Evolutionary conservation across 2,797 vertebrate genomes (phyloP), one percentile per base, ranked within the genome.

Genomic region (Alectoris magna): DNA sequence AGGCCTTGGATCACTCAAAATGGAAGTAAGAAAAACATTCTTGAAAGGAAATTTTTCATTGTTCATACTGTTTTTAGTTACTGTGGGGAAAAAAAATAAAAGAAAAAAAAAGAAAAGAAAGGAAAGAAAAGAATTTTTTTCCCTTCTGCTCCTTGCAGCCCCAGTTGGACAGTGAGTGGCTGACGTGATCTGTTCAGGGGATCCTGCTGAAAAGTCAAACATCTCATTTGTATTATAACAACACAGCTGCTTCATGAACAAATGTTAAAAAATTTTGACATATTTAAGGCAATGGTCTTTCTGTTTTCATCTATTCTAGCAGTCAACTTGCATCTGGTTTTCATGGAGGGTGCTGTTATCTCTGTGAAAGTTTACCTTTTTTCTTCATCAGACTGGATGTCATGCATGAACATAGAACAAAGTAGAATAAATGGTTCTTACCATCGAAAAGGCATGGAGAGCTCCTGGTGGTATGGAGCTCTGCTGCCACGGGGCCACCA

Each of bases 281-380:
- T 48, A 31, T 83, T 94, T 87, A 89, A 91, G 31, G 31, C 81
- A 78, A 11, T 13, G 44, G 19, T 67, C 95, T 77, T 83, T 59
- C 90, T 60, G 36, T 81, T 81, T 77, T 84, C 46, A n/a, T 29
- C 56, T 85, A 23, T 31, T 87, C 80, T 18, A 75, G 43, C 24
- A 19, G n/a, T 39, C 34, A 80, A 66, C 29, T 71, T 79, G 80
- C 48, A 58, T 83, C 91, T 87, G 85, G 41, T 82, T 82, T 93
- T 87, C 69, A 70, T 66, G 49, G 76, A 90, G 46, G 58, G 70
- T 90, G 39, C 53, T 73, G 26, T 63, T 86, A 18, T 63, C 31
- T 46, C 63, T 66, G 24, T 72, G 87, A 90, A 88, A 84, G 70
- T 48, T 82, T 75, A 92, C 48, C 56, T 94, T 95, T 91, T 84